Base-by-base conservation (phyloP, 64 coral and sea anemone genomes). In the Montipora sp. region DNA sequence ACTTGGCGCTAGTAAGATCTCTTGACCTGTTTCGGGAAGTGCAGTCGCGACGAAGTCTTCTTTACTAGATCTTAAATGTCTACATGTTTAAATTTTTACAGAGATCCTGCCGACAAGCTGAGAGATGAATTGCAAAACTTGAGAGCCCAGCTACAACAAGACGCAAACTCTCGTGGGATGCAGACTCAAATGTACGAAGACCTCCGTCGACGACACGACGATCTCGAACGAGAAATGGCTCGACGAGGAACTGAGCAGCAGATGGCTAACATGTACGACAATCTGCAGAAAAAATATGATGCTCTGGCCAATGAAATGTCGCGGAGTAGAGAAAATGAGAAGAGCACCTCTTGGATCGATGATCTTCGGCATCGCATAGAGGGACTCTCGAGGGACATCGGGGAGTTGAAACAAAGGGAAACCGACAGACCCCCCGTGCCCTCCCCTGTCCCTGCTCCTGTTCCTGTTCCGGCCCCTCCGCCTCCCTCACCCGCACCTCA, bases 241-340 rank as follows among this genome's bases (percentile, higher is more conserved):
- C 95, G 92, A 15, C 85, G 92, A 77, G 94, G 94, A 60, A 89
- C 95, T 21, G 92, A 97, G n/a, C 95, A 97, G 49, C 95, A 97
- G 57, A 97, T 97, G 95, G 69, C 89, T 43, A 92, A 65, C 59
- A 91, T 97, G 92, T 97, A 97, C 84, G 92, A 97, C 24, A 84
- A 83, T 46, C 87, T 97, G 36, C 92, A 90, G 76, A 97, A 94
- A 75, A 97, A 97, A 60, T 97, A 97, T 89, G 95, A 97, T 46
- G 95, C 90, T 48, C 63, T 97, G 7, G 92, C 95, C 27, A 94
- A 61, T 18, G 81, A 84, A 71, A 51, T 94, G 48, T 73, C 77
- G 15, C 69, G 94, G 16, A 78, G 73, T 11, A 48, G 46, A 60
- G 89, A 94, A n/a, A 51, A 72, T 50, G 83, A 84, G 20, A 48